A percentile compares a stretch with the other conserved stretches of the same genome.
Evolutionary conservation across 2,797 vertebrate species (phyloP).

Genomic region (Pseudopleuronectes americanus): DNA sequence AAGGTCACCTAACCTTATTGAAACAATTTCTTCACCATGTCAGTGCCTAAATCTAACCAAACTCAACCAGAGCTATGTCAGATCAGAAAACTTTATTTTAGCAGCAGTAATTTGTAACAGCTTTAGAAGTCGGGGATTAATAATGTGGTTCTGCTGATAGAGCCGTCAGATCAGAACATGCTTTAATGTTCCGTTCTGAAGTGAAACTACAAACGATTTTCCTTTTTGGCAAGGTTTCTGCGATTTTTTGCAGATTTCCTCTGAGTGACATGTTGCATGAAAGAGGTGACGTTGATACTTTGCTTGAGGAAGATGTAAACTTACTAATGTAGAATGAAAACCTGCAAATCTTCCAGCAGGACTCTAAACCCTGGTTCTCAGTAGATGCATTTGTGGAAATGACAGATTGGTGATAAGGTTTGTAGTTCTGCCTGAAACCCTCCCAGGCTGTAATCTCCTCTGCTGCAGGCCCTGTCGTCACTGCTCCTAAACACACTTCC

Average conservation of each 20-base stretch:
- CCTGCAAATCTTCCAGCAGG: constrained; percentile 8
- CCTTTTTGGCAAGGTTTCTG: no score
- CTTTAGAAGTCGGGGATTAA: background rate
- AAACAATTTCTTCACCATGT: no score
- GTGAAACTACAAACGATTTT: no score
- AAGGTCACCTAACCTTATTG: no score
- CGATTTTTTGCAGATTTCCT: no score
- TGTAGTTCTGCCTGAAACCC: constrained; percentile 49
- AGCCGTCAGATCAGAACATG: background rate
- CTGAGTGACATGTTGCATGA: no score
- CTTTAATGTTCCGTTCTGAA: background rate
- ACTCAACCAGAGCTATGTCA: background rate
- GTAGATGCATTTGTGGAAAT: constrained; percentile 48
- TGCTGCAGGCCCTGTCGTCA: constrained; percentile 44
- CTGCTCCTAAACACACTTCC: constrained; percentile 34
- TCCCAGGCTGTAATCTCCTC: constrained; percentile 55
- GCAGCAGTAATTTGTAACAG: background rate
- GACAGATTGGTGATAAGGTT: constrained; percentile 63
- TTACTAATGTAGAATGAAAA: background rate
- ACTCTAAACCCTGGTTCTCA: constrained; percentile 30
- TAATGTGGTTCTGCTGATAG: background rate
- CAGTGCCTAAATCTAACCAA: background rate
- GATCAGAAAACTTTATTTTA: background rate
- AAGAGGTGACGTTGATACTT: background rate
- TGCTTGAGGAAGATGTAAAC: constrained; percentile 8